phyloP scores from a whole-genome alignment of 2,888 invertebrate species.

The Sesia bembeciformis region DNA sequence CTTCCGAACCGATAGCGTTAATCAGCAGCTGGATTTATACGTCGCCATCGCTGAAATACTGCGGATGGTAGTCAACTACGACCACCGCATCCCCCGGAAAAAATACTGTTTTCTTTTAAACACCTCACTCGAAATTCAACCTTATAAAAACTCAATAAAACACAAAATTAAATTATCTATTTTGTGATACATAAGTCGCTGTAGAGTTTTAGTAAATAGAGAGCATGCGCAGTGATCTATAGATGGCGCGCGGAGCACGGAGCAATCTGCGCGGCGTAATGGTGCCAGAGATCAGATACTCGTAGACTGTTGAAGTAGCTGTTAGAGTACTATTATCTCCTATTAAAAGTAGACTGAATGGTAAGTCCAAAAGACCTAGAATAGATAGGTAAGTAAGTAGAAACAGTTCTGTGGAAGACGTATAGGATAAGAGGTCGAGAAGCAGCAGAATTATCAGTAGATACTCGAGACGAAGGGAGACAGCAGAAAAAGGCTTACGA shows the following conservation, averaged over 20 bases:
- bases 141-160: conserved; percentile 10
- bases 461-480: no score
- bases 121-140: conserved; percentile 10
- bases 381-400: no score
- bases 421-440: no score
- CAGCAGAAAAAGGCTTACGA: no score
- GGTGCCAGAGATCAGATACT: conserved; percentile 31
- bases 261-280: conserved; percentile 39
- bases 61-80: conserved; percentile 35
- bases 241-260: conserved; percentile 44
- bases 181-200: conserved; percentile 30
- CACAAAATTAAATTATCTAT: conserved; percentile 12
- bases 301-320: not conserved
- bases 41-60: conserved; percentile 37
- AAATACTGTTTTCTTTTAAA: conserved; percentile 18
- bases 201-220: conserved; percentile 33
- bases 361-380: no score
- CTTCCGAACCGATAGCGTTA: conserved; percentile 56
- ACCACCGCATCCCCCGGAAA: conserved; percentile 21
- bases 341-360: not conserved
- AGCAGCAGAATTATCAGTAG: no score
- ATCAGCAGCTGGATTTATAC: conserved; percentile 54
- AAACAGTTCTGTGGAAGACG: no score
- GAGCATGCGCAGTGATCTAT: conserved; percentile 60
- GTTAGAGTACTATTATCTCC: not conserved